phyloP scores from a whole-genome alignment of 2,797 vertebrate genomes.

The Sebastes vulpes region DNA sequence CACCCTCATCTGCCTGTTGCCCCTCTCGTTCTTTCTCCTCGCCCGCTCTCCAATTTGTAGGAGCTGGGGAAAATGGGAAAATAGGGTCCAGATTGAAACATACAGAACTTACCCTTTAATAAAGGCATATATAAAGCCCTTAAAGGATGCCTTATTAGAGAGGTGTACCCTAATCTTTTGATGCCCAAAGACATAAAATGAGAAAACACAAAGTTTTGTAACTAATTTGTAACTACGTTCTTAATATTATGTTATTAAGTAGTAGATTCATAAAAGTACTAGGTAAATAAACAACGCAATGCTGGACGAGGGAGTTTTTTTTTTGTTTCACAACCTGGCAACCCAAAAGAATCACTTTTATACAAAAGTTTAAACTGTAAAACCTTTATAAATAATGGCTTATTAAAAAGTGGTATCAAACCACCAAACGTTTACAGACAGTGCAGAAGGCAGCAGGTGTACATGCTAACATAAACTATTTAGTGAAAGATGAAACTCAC shows the following conservation, averaged over 20 bases:
- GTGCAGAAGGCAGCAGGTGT: background rate
- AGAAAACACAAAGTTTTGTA: background rate
- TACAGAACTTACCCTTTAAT: too few species aligned
- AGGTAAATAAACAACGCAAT: background rate
- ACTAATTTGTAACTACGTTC: background rate
- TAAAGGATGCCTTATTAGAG: background rate
- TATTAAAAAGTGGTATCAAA: background rate
- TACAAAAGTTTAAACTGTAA: too few species aligned
- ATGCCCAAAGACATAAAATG: background rate
- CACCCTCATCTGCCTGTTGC: too few species aligned
- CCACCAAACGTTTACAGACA: background rate
- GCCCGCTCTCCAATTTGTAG: too few species aligned
- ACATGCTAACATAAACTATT: background rate
- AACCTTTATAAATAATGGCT: background rate
- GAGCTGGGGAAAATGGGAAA: background rate
- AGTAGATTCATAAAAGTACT: background rate
- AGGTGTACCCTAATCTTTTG: accelerated
- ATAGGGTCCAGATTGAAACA: background rate
- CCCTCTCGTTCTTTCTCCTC: too few species aligned
- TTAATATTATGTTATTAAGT: background rate
- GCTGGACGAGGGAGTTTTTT: background rate
- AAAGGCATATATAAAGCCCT: too few species aligned
- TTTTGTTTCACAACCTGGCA: background rate
- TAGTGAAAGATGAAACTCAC: background rate
- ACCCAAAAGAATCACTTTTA: background rate